Evolutionary conservation across 2,888 invertebrate genomes (phyloP), one percentile per base, ranked within the genome.

Genomic region (Pimpla rufipes): DNA sequence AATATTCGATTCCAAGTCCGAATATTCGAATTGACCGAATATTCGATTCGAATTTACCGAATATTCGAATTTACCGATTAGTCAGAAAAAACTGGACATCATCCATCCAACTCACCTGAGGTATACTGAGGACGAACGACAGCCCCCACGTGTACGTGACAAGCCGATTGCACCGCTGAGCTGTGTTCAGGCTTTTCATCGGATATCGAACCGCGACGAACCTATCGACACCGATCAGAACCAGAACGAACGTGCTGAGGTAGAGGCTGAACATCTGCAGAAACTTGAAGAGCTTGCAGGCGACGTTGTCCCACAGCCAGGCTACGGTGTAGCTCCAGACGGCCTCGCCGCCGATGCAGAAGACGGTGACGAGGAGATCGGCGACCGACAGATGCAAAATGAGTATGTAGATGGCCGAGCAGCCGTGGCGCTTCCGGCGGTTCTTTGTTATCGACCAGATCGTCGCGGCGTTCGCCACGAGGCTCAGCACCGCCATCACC

Each of bases 301-400:
- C 95, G 10, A 95, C 92, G 89, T 97, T 96, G 1, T 97, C 97
- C 13, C 96, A 97, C 64, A 96, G 93, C 97, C 97, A 98, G 84
- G 96, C 95, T 0, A 98, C 97, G 0, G 96, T 96, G 75, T 96
- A 96, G 55, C 95, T 96, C 97, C 97, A 98, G 0, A 96, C 95
- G 0, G 97, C 97, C 89, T 98, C 97, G 0, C 97, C 97, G 3
- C 96, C 95, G 84, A 97, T 96, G 91, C 97, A 97, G 93, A 97
- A 97, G 64, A 97, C 94, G 0, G 97, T 97, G 5, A 98, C 97
- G 35, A 97, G 93, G 16, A 97, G 94, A 93, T 98, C 97, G 1
- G 97, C 97, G 68, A 97, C 95, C 13, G 97, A 97, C n/a, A 98
- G 94, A 90, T 97, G 97, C 74, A 97, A 95, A 89, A 97, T 97